Conservation (phyloP, 2,113 vertebrate genomes). For the Tautogolabrus adspersus region DNA sequence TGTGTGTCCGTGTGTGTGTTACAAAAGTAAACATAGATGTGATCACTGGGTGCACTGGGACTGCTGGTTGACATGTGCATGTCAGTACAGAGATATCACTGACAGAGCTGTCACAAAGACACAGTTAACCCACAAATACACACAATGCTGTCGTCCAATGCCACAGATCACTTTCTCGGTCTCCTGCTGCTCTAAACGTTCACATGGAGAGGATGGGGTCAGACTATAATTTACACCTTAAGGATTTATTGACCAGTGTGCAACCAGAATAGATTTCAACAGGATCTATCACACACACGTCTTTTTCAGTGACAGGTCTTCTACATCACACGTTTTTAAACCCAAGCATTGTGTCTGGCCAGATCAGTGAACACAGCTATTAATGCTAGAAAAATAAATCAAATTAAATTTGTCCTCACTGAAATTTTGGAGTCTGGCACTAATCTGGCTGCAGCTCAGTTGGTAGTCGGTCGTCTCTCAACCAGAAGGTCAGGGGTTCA, state of each 20-base stretch:
- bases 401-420: no score
- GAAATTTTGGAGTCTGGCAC: no score
- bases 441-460: no score
- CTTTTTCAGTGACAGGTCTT: no score
- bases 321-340: no score
- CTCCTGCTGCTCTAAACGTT: slow-evolving; percentile 44
- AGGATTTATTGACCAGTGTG: slow-evolving; percentile 45
- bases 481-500: no score
- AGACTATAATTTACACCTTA: slow-evolving; percentile 71
- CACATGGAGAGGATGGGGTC: slow-evolving; percentile 56
- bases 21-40: slow-evolving; percentile 26
- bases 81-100: slow-evolving; percentile 57
- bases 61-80: slow-evolving; percentile 57
- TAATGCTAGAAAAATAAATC: no score
- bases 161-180: slow-evolving; percentile 50
- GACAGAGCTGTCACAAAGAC: slow-evolving; percentile 50
- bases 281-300: neutral
- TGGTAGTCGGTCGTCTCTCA: no score
- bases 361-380: no score
- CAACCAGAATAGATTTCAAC: slow-evolving; percentile 1
- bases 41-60: slow-evolving; percentile 48
- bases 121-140: slow-evolving; percentile 29
- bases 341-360: no score
- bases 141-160: slow-evolving; percentile 29
- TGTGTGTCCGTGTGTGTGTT: neutral